phyloP scores from a whole-genome alignment of 1,140 invertebrate genomes.

The Eupeodes corollae region DNA sequence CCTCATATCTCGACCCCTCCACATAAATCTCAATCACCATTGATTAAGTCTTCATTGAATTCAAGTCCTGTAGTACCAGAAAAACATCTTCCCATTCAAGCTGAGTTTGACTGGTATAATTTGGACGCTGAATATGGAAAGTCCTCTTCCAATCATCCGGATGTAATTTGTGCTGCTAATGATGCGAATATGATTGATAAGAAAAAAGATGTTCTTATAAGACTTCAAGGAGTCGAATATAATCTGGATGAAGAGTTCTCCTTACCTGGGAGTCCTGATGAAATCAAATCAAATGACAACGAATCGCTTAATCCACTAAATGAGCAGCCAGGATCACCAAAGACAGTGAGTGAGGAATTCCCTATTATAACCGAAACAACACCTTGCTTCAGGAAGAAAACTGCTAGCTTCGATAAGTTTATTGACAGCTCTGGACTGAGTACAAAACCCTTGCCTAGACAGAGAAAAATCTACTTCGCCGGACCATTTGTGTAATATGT shows the following conservation, averaged over 20 bases:
- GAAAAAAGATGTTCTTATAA: slow-evolving; percentile 16
- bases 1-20: not conserved
- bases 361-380: not conserved
- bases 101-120: slow-evolving; percentile 37
- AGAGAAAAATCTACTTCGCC: slow-evolving; percentile 31
- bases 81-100: slow-evolving; percentile 19
- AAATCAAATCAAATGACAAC: not conserved
- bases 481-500: slow-evolving; percentile 28
- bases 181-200: slow-evolving; percentile 16
- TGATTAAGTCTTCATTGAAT: slow-evolving; percentile 5
- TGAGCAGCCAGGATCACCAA: not conserved
- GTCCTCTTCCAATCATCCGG: slow-evolving; percentile 7
- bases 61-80: no score
- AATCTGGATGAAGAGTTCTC: slow-evolving; percentile 32
- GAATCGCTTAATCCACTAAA: not conserved
- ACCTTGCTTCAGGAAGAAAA: slow-evolving; percentile 13
- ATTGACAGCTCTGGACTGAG: slow-evolving; percentile 26
- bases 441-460: slow-evolving; percentile 28
- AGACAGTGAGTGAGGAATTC: not conserved
- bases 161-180: slow-evolving; percentile 2
- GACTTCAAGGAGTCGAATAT: slow-evolving; percentile 13
- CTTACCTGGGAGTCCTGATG: slow-evolving; percentile 7
- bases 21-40: slow-evolving; percentile 5
- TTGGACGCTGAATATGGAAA: slow-evolving; percentile 34
- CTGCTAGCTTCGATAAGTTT: slow-evolving; percentile 29